Conservation (phyloP, 2,113 vertebrate species). For the Corythaeola cristata region DNA sequence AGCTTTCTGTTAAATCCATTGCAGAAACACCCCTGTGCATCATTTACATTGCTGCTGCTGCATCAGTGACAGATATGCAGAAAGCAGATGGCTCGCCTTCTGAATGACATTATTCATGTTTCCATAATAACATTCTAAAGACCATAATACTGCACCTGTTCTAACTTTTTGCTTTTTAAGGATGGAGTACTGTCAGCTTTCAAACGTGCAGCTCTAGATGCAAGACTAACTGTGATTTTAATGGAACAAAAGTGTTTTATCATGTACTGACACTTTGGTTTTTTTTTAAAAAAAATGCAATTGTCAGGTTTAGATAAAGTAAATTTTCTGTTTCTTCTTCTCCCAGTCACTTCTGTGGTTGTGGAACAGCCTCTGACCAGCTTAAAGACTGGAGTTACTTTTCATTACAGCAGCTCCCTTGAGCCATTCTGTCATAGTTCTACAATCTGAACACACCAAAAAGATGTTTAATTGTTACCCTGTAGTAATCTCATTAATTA, state of each 20-base stretch:
- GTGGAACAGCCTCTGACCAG: background rate
- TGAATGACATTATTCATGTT: constrained; percentile 65
- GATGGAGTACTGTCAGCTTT: background rate
- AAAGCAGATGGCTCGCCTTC: constrained; percentile 69
- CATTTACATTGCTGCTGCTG: background rate
- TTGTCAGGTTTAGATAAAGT: background rate
- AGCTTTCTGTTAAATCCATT: background rate
- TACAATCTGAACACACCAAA: background rate
- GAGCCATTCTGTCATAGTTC: background rate
- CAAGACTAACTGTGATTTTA: background rate
- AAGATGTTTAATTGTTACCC: background rate
- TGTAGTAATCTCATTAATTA: background rate
- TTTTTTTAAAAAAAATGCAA: background rate
- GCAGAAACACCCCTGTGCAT: background rate
- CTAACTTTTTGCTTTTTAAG: background rate
- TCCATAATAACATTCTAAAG: constrained; percentile 46
- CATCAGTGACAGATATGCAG: constrained; percentile 16
- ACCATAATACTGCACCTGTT: constrained; percentile 47
- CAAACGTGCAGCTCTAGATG: background rate
- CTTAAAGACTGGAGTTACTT: background rate
- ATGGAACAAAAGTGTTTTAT: background rate
- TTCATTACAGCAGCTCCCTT: background rate
- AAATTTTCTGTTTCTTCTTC: background rate
- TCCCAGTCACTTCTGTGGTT: background rate
- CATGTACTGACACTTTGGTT: background rate